Base-by-base conservation (phyloP, 23 tunicate species). In the Halocynthia aurantium region DNA sequence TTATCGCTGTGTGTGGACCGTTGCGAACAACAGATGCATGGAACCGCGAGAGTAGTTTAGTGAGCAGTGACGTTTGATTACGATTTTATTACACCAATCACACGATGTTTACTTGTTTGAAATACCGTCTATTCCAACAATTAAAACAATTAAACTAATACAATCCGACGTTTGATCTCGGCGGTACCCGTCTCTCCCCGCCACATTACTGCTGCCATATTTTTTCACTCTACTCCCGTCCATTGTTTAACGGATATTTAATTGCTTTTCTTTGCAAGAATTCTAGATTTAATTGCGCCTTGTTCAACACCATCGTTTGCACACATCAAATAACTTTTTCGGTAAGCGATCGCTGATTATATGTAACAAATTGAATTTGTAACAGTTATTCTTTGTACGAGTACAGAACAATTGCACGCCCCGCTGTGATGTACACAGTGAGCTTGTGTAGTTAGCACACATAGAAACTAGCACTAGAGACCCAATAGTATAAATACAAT, bases 101-200 rank as follows among this genome's bases (percentile, higher is more conserved):
- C 10, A 54, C 50, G 60, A 54, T 12, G 13, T 10, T 53, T 54
- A 15, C 50, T 12, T 54, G 78, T 74, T 74, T 74, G 78, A 74
- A 51, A 54, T 13, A 44, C 78, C 78, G 78, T 53, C 56, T 74
- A 11, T 74, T 64, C 78, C 57, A 74, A 74, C 78, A 74, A 74
- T 44, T 53, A 13, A 64, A 21, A 74, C 78, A 74, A 74, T 74
- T 74, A 74, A 74, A n/a, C 22, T 20, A 74, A 74, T 31, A 4
- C 44, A 31, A 31, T 31, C 44, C 44, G 44, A 31, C 44, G 70
- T 65, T 65, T 65, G 70, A 65, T 65, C 70, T 65, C 31, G 22
- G 70, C 70, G 70, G 31, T 49, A 10, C 70, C 70, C 70, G 19
- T 49, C 31, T 10, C 9, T 40, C 70, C 19, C 70, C 70, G 19